Conservation (phyloP, 2,888 invertebrate genomes). For the Ypsolopha scabrella region DNA sequence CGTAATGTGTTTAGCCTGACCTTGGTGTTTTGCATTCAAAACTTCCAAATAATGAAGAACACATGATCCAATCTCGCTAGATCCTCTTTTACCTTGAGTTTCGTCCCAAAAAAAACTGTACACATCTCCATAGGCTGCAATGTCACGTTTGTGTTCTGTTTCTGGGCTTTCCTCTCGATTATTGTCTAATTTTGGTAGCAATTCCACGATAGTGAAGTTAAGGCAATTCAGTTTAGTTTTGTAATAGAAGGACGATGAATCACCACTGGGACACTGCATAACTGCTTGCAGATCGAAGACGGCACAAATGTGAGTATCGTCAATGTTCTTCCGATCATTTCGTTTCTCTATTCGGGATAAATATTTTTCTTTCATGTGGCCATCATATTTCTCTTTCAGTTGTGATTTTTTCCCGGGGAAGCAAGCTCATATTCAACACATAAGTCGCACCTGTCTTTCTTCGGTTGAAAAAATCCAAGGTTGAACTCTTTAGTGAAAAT, state of each 20-base stretch:
- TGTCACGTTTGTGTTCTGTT: too few relatives aligned
- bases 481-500: conserved; percentile 14
- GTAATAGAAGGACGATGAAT: too few relatives aligned
- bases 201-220: conserved; percentile 12
- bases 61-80: conserved; percentile 5
- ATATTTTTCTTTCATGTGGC: conserved; percentile 14
- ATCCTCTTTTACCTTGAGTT: conserved; percentile 1
- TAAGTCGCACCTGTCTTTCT: conserved; percentile 16
- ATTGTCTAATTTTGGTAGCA: not conserved
- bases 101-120: conserved; percentile 4
- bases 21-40: not conserved
- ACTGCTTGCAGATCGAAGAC: too few relatives aligned
- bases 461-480: conserved; percentile 15
- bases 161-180: too few relatives aligned
- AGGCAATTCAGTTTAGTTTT: conserved; percentile 12
- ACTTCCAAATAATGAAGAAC: conserved; percentile 1
- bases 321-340: conserved; percentile 12
- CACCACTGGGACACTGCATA: too few relatives aligned
- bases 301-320: too few relatives aligned
- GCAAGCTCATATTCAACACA: conserved; percentile 12
- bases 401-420: conserved; percentile 8
- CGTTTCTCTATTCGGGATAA: conserved; percentile 14
- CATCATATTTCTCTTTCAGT: conserved; percentile 13
- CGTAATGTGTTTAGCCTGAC: conserved; percentile 5
- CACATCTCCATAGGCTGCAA: not conserved